These are phyloP conservation scores for Tachypleus tridentatus DNA, from an alignment of 1,140 invertebrate species.

Conservation along the genomic window DNA sequence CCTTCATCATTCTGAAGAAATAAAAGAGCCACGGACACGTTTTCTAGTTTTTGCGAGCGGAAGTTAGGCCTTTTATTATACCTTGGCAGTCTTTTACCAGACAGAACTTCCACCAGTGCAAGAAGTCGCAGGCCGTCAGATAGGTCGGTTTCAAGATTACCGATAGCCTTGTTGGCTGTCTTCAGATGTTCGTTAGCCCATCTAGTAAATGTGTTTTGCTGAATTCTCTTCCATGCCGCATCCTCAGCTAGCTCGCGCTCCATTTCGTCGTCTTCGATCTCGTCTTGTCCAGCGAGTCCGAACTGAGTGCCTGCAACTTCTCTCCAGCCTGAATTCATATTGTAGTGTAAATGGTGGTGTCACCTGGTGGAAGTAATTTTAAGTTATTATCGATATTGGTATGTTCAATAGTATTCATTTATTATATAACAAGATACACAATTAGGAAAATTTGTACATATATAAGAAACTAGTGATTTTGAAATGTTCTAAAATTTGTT, in stretches of 20 bases:
- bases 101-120: slow-evolving; percentile 70
- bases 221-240: slow-evolving; percentile 85
- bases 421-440: no score
- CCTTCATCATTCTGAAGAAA: slow-evolving; percentile 77
- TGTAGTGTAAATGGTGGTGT: no score
- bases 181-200: slow-evolving; percentile 92
- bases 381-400: no score
- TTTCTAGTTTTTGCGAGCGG: slow-evolving; percentile 59
- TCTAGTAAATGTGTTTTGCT: slow-evolving; percentile 87
- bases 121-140: slow-evolving; percentile 73
- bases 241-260: slow-evolving; percentile 78
- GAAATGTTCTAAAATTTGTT: no score
- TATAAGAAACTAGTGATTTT: no score
- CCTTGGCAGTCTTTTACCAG: slow-evolving; percentile 65
- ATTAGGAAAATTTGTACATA: no score
- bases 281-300: slow-evolving; percentile 1
- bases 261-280: slow-evolving; percentile 54
- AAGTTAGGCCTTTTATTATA: slow-evolving; percentile 79
- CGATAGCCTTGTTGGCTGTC: slow-evolving; percentile 60
- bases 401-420: no score
- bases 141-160: slow-evolving; percentile 70
- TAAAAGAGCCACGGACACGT: slow-evolving; percentile 79
- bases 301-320: no score
- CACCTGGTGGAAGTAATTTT: no score
- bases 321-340: no score